These are phyloP conservation scores for Helarctos malayanus DNA, from an alignment of 2,797 vertebrate species.

Conservation along the genomic window DNA sequence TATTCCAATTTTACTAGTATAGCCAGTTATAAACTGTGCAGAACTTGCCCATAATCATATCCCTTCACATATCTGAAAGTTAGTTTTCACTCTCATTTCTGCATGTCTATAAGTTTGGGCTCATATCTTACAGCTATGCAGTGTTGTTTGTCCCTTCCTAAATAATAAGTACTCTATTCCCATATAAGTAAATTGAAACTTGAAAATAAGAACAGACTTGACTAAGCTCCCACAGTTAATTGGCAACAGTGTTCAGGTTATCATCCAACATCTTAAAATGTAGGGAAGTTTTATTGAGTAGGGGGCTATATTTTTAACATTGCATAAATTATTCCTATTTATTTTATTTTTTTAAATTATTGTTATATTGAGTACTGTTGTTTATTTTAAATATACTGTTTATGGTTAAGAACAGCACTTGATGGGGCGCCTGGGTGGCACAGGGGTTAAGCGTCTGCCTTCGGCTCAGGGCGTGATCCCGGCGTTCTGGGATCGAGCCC, in stretches of 20 bases:
- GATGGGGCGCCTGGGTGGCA: too few species aligned
- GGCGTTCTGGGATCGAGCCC: too few species aligned
- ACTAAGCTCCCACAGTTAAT: neutral
- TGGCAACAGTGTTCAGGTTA: neutral
- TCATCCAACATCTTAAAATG: neutral
- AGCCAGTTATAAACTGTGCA: neutral
- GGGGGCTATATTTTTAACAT: neutral
- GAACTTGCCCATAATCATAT: neutral
- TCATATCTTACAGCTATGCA: neutral
- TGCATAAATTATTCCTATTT: neutral
- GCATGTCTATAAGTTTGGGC: neutral
- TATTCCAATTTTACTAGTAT: neutral
- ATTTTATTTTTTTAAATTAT: neutral
- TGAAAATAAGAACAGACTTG: neutral
- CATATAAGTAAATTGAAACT: neutral
- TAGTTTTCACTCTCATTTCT: neutral
- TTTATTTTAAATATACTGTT: neutral
- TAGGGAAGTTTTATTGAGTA: neutral
- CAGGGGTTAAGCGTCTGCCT: too few species aligned
- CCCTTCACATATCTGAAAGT: neutral
- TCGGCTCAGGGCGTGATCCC: too few species aligned
- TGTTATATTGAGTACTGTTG: neutral
- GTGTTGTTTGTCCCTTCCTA: neutral
- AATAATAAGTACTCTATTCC: neutral
- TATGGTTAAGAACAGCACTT: neutral